These are phyloP conservation scores for Trissolcus basalis DNA, from an alignment of 1,140 invertebrate species.

Conservation along the genomic window DNA sequence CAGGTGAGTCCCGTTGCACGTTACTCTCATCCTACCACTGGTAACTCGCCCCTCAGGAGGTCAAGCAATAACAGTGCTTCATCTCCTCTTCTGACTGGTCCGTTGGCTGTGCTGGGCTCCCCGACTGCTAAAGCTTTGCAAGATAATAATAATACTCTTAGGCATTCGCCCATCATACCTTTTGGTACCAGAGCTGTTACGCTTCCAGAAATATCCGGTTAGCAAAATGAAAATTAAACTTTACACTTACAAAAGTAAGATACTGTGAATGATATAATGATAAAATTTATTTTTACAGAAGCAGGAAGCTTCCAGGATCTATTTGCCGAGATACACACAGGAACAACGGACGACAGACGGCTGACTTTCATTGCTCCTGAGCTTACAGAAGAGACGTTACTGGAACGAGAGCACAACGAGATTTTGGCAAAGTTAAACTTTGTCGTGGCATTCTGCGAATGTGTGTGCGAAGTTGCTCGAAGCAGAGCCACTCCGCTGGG, in stretches of 20 bases:
- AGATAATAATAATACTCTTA: slow-evolving; percentile 78
- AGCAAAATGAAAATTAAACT: no score
- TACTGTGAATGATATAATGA: no score
- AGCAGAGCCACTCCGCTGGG: slow-evolving; percentile 84
- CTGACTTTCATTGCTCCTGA: slow-evolving; percentile 92
- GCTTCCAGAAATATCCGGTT: slow-evolving; percentile 83
- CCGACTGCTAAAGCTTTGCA: slow-evolving; percentile 79
- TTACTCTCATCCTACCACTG: slow-evolving; percentile 77
- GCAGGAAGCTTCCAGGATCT: slow-evolving; percentile 79
- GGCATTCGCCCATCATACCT: slow-evolving; percentile 79
- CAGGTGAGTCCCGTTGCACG: slow-evolving; percentile 83
- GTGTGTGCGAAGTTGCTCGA: slow-evolving; percentile 90
- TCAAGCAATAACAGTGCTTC: slow-evolving; percentile 81
- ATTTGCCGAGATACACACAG: slow-evolving; percentile 76
- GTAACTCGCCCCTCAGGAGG: slow-evolving; percentile 82
- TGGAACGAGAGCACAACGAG: slow-evolving; percentile 96
- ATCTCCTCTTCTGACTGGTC: slow-evolving; percentile 82
- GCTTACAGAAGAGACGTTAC: slow-evolving; percentile 94
- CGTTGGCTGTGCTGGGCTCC: slow-evolving; percentile 79
- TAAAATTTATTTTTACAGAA: slow-evolving; percentile 64
- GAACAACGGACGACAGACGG: slow-evolving; percentile 77
- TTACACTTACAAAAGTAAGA: no score
- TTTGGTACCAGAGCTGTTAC: slow-evolving; percentile 85
- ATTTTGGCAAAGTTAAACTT: slow-evolving; percentile 95
- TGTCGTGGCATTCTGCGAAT: slow-evolving; percentile 92